Evolutionary conservation across 1,140 invertebrate genomes (phyloP), one percentile per base, ranked within the genome.

Genomic region (Hyphantria cunea): DNA sequence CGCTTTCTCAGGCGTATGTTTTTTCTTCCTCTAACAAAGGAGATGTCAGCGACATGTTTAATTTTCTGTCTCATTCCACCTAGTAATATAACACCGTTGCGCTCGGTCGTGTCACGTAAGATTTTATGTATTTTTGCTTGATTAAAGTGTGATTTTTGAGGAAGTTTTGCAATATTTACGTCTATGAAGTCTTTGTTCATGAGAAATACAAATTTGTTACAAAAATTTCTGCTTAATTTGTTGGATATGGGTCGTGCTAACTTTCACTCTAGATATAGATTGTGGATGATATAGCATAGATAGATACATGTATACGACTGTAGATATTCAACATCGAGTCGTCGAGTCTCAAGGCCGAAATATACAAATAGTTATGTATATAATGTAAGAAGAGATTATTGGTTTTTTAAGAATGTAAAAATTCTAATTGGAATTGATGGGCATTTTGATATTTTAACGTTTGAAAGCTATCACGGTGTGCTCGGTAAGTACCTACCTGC

Each of bases 41-140:
- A 80, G 75, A 82, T 74, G 74, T 82, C 75, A 84, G 70, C 76
- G 79, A 79, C 76, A 72, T 71, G 78, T 79, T 81, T 73, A 71
- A 77, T 85, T 76, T 78, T 79, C 79, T 74, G 60, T 89, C 88
- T 87, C 85, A 69, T 80, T 90, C 83, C 74, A 70, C 79, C 84
- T 83, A 86, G 88, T 90, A 90, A 90, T 90, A 88, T 89, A 90
- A 90, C 88, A 90, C 86, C 88, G 88, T 89, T 90, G 84, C 83
- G 87, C 87, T 90, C 84, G 85, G 81, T 89, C 86, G 86, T 90
- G 88, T 90, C 88, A 90, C 86, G 86, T 90, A 89, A 90, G 88
- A 79, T 86, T 89, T 89, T 89, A 88, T 84, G 79, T 88, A 88
- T 86, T 88, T 84, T 87, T 80, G 78, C 76, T 13, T 78, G 74